Conservation (phyloP, 1,140 invertebrate species). For the Diorhabda carinulata region DNA sequence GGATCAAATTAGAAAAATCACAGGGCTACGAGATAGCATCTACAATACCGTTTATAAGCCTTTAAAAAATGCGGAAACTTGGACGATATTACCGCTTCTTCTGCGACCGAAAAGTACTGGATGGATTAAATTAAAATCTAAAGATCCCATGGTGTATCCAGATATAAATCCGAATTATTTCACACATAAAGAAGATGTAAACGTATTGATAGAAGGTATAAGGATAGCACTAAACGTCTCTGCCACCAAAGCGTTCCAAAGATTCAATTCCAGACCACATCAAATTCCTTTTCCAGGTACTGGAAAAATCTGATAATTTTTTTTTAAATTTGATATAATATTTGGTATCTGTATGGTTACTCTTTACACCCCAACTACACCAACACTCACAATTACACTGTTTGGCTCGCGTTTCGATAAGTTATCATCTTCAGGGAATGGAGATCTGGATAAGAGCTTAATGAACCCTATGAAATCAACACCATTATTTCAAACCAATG, state of each 20-base stretch:
- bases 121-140: conserved; percentile 70
- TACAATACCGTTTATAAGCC: conserved; percentile 85
- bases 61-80: conserved; percentile 70
- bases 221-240: conserved; percentile 76
- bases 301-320: too few species aligned
- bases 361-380: too few species aligned
- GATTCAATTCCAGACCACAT: conserved; percentile 72
- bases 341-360: too few species aligned
- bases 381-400: too few species aligned
- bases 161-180: conserved; percentile 92
- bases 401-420: too few species aligned
- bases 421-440: too few species aligned
- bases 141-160: conserved; percentile 76
- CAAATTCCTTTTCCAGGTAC: conserved; percentile 69
- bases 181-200: conserved; percentile 71
- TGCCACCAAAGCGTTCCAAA: conserved; percentile 73
- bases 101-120: conserved; percentile 80
- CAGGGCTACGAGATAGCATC: conserved; percentile 72
- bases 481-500: too few species aligned
- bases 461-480: too few species aligned
- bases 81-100: conserved; percentile 76
- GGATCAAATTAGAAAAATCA: conserved; percentile 63
- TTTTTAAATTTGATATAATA: too few species aligned
- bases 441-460: too few species aligned
- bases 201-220: conserved; percentile 74